phyloP scores from a whole-genome alignment of 1,140 invertebrate genomes.

The Plectrocnemia conspersa region DNA sequence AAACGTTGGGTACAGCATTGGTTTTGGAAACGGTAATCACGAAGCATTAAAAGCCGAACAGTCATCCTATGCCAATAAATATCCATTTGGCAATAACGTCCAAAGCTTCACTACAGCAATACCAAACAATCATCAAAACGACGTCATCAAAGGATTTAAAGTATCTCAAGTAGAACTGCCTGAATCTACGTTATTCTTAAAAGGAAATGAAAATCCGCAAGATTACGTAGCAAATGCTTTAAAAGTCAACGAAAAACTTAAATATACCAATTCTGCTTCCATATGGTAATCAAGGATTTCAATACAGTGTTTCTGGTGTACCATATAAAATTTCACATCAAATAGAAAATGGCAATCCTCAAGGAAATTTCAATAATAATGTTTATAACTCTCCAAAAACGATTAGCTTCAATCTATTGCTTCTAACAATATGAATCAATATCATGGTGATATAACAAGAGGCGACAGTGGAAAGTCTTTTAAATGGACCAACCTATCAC shows the following conservation, averaged over 20 bases:
- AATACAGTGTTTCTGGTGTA: constrained; percentile 7
- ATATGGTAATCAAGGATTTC: constrained; percentile 16
- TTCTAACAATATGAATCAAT: constrained; percentile 26
- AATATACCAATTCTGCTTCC: constrained; percentile 32
- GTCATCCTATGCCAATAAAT: constrained; percentile 23
- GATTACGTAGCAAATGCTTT: constrained; percentile 48
- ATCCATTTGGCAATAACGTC: constrained; percentile 17
- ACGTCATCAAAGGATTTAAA: constrained; percentile 32
- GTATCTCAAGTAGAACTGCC: constrained; percentile 30
- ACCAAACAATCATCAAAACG: constrained; percentile 9
- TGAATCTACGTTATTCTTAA: constrained; percentile 20
- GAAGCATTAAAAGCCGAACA: constrained; percentile 20
- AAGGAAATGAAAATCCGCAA: constrained; percentile 38
- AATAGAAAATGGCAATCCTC: constrained; percentile 14
- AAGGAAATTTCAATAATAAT: constrained; percentile 14
- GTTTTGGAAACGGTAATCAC: constrained; percentile 30
- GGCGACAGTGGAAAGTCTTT: constrained; percentile 34
- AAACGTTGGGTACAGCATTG: constrained; percentile 37
- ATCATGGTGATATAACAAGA: constrained; percentile 37
- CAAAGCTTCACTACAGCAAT: constrained; percentile 27
- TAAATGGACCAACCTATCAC: constrained; percentile 28
- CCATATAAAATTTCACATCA: constrained; percentile 24
- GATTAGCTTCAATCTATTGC: constrained; percentile 8
- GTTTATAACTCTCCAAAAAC: constrained; percentile 14
- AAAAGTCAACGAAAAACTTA: constrained; percentile 46